These are phyloP conservation scores for Adelges cooleyi DNA, from an alignment of 1,140 invertebrate species.

Conservation along the genomic window DNA sequence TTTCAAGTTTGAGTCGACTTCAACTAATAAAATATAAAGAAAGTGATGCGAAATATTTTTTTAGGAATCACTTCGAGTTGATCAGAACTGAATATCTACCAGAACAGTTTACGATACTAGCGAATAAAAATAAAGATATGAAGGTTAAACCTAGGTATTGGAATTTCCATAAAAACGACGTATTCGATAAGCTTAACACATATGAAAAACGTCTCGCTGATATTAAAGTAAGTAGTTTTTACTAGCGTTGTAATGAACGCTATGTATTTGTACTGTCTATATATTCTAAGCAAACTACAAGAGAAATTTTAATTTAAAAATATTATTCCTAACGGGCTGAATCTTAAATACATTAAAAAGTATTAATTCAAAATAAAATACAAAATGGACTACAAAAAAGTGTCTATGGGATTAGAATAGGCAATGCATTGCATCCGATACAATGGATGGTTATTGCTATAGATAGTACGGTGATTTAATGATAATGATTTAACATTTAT, in stretches of 20 bases:
- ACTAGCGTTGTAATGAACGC: too few relatives aligned
- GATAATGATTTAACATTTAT: neutral
- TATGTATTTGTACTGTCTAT: too few relatives aligned
- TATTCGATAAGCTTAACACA: conserved; percentile 56
- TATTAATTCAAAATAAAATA: too few relatives aligned
- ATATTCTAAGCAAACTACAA: too few relatives aligned
- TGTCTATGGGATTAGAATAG: too few relatives aligned
- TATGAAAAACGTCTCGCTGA: conserved; percentile 51
- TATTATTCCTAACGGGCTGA: too few relatives aligned
- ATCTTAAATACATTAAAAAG: too few relatives aligned
- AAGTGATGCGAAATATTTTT: neutral
- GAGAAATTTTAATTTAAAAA: too few relatives aligned
- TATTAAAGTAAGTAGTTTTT: conserved; percentile 41
- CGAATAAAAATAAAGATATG: neutral
- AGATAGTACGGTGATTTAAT: too few relatives aligned
- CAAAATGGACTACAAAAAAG: too few relatives aligned
- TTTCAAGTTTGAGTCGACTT: conserved; percentile 40
- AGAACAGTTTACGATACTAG: neutral
- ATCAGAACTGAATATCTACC: neutral
- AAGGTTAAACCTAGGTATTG: conserved; percentile 46
- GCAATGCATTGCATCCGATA: too few relatives aligned
- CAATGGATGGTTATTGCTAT: too few relatives aligned
- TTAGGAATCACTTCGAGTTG: neutral
- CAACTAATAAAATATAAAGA: neutral
- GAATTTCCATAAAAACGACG: conserved; percentile 58